Evolutionary conservation across 2,113 vertebrate genomes (phyloP).

Genomic region (Panthera leo): DNA sequence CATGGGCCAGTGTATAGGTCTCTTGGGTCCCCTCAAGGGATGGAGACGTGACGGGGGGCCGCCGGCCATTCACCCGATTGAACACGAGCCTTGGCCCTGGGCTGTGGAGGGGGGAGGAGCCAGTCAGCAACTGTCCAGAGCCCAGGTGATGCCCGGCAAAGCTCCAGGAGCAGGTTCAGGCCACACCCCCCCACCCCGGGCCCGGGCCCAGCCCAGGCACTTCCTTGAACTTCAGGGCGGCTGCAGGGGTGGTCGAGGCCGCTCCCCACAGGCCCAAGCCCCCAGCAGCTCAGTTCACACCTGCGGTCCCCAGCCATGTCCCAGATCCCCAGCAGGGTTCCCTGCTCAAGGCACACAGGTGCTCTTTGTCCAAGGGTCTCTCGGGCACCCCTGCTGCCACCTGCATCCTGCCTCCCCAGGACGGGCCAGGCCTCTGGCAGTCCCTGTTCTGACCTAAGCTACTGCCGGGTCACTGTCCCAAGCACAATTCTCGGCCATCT

Average conservation of each 20-base stretch:
- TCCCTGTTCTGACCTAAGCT: neutral
- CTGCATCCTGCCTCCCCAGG: neutral
- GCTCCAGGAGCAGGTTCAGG: neutral
- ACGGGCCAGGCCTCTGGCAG: neutral
- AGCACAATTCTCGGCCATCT: neutral
- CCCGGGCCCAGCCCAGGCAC: neutral
- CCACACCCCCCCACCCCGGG: neutral
- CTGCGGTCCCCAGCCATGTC: neutral
- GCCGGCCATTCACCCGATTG: conserved; percentile 93
- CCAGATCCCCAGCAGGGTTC: neutral
- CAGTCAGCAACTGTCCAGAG: neutral
- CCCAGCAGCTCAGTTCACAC: neutral
- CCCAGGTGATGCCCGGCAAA: neutral
- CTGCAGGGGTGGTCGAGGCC: neutral
- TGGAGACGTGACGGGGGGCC: conserved; percentile 83
- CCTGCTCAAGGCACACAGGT: neutral
- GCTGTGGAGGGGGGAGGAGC: conserved; percentile 70
- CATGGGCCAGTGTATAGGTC: conserved; percentile 92
- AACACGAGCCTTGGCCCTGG: conserved; percentile 93
- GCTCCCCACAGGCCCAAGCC: neutral
- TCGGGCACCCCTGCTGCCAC: neutral
- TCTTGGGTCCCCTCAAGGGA: conserved; percentile 85
- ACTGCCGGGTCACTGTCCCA: neutral
- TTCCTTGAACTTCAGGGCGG: neutral
- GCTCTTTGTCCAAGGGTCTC: neutral